phyloP scores from a whole-genome alignment of 1,140 invertebrate species.

The Chironomus striatipennis region DNA sequence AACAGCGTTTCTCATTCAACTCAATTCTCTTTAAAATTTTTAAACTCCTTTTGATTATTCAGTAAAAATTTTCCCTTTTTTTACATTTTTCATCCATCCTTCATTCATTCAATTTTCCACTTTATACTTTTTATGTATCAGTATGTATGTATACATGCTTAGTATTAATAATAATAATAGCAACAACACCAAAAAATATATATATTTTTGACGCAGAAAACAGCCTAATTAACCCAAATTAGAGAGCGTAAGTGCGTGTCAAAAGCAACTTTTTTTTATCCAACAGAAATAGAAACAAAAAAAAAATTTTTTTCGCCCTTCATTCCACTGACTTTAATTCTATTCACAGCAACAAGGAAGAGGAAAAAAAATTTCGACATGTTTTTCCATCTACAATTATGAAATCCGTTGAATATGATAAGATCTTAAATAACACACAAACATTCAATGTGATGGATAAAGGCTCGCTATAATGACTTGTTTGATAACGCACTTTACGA shows the following conservation, averaged over 20 bases:
- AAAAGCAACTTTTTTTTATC: neutral
- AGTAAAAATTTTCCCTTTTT: neutral
- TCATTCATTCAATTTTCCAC: neutral
- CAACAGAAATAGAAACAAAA: neutral
- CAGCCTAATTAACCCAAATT: slow-evolving; percentile 21
- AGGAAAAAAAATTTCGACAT: slow-evolving; percentile 12
- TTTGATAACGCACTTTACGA: slow-evolving; percentile 23
- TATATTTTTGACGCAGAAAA: neutral
- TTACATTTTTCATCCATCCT: neutral
- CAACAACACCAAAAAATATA: neutral
- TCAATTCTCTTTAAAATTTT: neutral
- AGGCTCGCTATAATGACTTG: slow-evolving; percentile 22
- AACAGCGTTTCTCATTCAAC: no score
- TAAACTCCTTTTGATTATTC: neutral
- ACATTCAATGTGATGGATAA: slow-evolving; percentile 23
- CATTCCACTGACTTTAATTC: neutral
- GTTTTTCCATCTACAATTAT: slow-evolving; percentile 14
- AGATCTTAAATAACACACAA: slow-evolving; percentile 22
- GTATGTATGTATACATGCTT: neutral
- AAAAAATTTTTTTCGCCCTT: neutral
- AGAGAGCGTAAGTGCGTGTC: neutral
- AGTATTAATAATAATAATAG: neutral
- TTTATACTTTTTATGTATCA: neutral
- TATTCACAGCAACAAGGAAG: neutral
- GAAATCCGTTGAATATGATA: neutral